A percentile compares a stretch with the other conserved stretches of the same genome.
These are phyloP conservation scores for Syngnathoides biaculeatus DNA, from an alignment of 2,113 vertebrate species.

Conservation along the genomic window DNA sequence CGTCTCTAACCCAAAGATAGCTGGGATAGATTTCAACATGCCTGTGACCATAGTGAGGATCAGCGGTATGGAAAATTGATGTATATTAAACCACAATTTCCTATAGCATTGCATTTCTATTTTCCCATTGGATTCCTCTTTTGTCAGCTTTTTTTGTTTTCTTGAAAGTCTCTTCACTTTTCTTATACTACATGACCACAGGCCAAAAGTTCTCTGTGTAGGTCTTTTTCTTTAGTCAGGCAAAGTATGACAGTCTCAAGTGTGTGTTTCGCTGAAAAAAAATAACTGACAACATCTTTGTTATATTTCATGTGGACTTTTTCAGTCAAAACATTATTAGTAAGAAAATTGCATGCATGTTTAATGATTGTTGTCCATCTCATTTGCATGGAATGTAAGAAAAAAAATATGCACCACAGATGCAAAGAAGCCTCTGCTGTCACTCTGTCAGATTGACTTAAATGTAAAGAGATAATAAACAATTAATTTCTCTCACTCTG, in stretches of 20 bases:
- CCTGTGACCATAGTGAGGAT: too few relatives aligned
- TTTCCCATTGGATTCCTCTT: too few relatives aligned
- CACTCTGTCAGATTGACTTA: conserved; percentile 12
- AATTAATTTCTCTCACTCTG: conserved; percentile 18
- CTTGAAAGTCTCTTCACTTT: too few relatives aligned
- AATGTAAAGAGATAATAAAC: conserved; percentile 32
- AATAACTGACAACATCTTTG: neutral
- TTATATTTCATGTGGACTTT: neutral
- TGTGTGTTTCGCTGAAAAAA: neutral
- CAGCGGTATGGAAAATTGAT: too few relatives aligned
- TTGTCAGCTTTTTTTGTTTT: conserved; percentile 26
- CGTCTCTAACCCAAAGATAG: too few relatives aligned
- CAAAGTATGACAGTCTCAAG: neutral
- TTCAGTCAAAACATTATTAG: neutral
- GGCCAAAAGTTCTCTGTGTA: neutral
- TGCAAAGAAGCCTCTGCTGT: conserved; percentile 8
- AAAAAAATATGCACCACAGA: neutral
- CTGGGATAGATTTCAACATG: too few relatives aligned
- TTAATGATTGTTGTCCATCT: neutral
- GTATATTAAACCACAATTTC: too few relatives aligned
- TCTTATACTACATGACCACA: too few relatives aligned
- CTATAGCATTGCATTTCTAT: too few relatives aligned
- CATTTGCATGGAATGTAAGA: neutral
- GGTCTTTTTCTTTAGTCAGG: neutral
- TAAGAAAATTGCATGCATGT: neutral